phyloP scores from a whole-genome alignment of 2,888 invertebrate species.

The Agapostemon virescens region DNA sequence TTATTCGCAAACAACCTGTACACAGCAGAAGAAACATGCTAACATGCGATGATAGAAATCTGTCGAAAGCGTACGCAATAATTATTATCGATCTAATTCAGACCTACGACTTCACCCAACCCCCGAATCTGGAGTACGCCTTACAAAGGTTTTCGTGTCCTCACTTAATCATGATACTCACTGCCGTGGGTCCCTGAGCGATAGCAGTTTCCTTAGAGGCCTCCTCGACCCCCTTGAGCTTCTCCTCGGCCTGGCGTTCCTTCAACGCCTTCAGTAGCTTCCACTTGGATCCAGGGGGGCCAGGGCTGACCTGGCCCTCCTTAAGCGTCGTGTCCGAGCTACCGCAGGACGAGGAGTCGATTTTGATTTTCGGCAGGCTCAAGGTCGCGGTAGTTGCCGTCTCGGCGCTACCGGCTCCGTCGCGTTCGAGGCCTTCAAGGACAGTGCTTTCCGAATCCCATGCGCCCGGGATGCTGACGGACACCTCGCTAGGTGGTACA shows the following conservation, averaged over 20 bases:
- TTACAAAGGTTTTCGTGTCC: slow-evolving; percentile 78
- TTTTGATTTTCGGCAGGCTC: slow-evolving; percentile 81
- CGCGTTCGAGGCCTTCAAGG: slow-evolving; percentile 76
- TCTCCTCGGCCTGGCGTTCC: slow-evolving; percentile 94
- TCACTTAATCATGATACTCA: slow-evolving; percentile 80
- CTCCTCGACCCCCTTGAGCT: slow-evolving; percentile 82
- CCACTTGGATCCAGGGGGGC: slow-evolving; percentile 92
- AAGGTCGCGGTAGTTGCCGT: slow-evolving; percentile 76
- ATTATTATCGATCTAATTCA: no score
- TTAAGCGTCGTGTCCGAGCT: slow-evolving; percentile 76
- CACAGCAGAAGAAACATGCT: neutral
- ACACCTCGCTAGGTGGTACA: slow-evolving; percentile 79
- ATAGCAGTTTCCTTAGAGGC: slow-evolving; percentile 75
- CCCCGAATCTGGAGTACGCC: slow-evolving; percentile 77
- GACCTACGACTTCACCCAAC: slow-evolving; percentile 65
- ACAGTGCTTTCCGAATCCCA: slow-evolving; percentile 80
- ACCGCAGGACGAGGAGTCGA: slow-evolving; percentile 80
- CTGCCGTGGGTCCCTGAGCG: slow-evolving; percentile 76
- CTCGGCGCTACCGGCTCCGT: slow-evolving; percentile 75
- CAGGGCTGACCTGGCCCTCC: slow-evolving; percentile 79
- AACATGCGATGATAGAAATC: neutral
- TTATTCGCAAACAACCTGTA: slow-evolving; percentile 8
- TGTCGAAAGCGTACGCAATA: neutral
- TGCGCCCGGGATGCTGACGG: slow-evolving; percentile 78
- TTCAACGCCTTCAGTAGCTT: slow-evolving; percentile 93